Evolutionary conservation across 2,888 invertebrate species (phyloP).

Genomic region (Brenthis ino): DNA sequence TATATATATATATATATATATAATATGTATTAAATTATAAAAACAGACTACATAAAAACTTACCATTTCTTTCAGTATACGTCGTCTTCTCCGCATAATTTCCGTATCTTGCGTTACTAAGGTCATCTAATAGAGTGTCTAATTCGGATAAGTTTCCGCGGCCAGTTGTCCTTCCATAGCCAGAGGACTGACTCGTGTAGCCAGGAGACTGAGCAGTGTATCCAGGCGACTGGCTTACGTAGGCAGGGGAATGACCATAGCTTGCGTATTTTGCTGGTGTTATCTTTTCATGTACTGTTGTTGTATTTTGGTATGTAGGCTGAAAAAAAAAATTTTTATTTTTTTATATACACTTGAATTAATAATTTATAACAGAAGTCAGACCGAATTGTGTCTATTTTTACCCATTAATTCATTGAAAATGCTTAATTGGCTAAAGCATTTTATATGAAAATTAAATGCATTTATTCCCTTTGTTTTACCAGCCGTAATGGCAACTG

Average conservation of each 20-base stretch:
- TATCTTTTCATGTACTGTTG: constrained; percentile 70
- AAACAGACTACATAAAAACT: constrained; percentile 42
- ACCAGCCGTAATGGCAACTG: too few relatives aligned
- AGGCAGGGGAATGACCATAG: constrained; percentile 55
- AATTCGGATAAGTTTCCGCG: constrained; percentile 92
- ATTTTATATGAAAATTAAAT: too few relatives aligned
- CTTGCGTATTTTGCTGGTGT: constrained; percentile 69
- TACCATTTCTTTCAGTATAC: constrained; percentile 64
- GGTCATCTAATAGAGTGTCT: constrained; percentile 94
- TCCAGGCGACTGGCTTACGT: constrained; percentile 48
- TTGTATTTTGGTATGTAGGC: constrained; percentile 86
- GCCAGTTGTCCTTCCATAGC: constrained; percentile 64
- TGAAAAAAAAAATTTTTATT: constrained; percentile 60
- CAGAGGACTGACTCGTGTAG: constrained; percentile 48
- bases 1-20: too few relatives aligned
- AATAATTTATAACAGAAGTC: neutral
- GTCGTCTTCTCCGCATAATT: constrained; percentile 66
- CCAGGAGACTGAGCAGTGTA: constrained; percentile 54
- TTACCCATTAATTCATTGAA: too few relatives aligned
- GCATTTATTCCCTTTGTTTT: too few relatives aligned
- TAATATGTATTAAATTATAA: neutral
- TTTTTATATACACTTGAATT: neutral
- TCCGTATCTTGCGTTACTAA: constrained; percentile 88
- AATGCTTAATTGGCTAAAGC: too few relatives aligned
- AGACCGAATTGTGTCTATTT: too few relatives aligned